Base-by-base conservation (phyloP, 1,140 invertebrate species). In the Leptestheria dahalacensis region DNA sequence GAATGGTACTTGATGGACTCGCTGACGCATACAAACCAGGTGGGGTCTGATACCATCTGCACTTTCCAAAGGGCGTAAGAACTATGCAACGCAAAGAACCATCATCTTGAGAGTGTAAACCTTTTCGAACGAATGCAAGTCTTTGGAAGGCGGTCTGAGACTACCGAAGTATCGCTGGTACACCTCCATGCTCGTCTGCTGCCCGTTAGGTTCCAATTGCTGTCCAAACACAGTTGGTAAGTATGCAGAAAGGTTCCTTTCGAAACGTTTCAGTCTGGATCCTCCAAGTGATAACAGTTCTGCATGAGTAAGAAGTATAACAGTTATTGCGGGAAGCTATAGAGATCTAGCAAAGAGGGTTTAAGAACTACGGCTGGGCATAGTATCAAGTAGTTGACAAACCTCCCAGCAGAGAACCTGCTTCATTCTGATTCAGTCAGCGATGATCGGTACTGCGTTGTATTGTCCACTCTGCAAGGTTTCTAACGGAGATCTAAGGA, bases 351-450 rank as follows among this genome's bases (percentile, higher is more conserved):
- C 24, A 20, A 48, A 0, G 6, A 29, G 4, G 54, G 46, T 23
- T 12, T 26, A 1, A 21, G n/a, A 33, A 18, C 23, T 56, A 21
- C 56, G 20, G 51, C 29, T 3, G 4, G 24, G n/a, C n/a, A n/a
- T 47, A n/a, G n/a, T n/a, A n/a, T n/a, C n/a, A n/a, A n/a, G n/a
- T n/a, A n/a, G n/a, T n/a, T n/a, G n/a, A n/a, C n/a, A 57, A 57
- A 57, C 60, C 29, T 15, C 24, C 57, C 47, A 49, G n/a, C 23
- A 59, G 18, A n/a, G 57, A 33, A 12, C 29, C 77, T 68, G 85
- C 82, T 67, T 86, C 83, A 62, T 83, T 77, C 58, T 77, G 73
- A 0, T 79, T 83, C 48, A 81, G 70, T 48, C 82, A 82, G 59
- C 78, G n/a, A 86, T 78, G 21, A 81, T 66, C 1, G 84, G 83